phyloP scores from a whole-genome alignment of 2,113 vertebrate species.

The Stigmatopora argus region DNA sequence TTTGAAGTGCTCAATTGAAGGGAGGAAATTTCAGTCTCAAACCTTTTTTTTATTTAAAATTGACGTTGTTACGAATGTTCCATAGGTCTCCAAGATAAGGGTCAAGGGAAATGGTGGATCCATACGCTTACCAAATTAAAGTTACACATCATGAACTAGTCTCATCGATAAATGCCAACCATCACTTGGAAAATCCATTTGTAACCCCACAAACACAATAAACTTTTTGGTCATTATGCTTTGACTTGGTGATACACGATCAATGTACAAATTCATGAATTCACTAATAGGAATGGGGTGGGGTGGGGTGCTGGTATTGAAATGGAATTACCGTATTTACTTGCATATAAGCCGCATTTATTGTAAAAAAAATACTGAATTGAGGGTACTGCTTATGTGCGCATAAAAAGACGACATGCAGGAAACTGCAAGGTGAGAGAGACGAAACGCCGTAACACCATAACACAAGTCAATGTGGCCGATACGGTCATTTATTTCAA shows the following conservation, averaged over 20 bases:
- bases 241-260: background rate
- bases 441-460: no score
- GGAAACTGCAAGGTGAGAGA: no score
- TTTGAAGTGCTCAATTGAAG: conserved; percentile 8
- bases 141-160: background rate
- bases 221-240: background rate
- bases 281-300: no score
- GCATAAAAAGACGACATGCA: no score
- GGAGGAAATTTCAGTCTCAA: background rate
- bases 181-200: background rate
- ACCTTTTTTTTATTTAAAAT: background rate
- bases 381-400: no score
- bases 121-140: background rate
- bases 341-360: no score
- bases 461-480: no score
- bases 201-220: conserved; percentile 1
- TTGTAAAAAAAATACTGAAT: no score
- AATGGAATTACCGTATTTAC: no score
- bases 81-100: background rate
- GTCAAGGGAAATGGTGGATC: background rate
- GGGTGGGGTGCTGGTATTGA: no score
- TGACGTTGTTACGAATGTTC: background rate
- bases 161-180: conserved; percentile 4
- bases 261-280: background rate
- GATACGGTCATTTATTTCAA: no score